Evolutionary conservation across 92 coral and sea anemone genomes (phyloP).

Genomic region (Hydrozoanthus gracilis): DNA sequence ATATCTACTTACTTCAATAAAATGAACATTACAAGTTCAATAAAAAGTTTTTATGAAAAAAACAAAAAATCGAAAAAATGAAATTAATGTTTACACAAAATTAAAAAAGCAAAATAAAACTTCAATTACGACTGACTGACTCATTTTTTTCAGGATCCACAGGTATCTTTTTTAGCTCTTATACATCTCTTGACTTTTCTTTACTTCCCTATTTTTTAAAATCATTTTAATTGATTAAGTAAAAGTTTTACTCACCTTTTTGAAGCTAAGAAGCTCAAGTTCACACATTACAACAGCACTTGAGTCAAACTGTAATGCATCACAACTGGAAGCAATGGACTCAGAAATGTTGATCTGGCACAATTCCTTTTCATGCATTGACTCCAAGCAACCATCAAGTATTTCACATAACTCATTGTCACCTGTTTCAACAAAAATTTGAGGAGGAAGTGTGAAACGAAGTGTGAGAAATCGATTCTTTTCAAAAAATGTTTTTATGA

Average conservation of each 20-base stretch:
- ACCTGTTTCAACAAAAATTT: conserved; percentile 35
- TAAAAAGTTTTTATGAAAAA: no score
- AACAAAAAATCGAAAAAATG: no score
- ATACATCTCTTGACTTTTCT: not conserved
- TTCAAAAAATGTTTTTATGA: not conserved
- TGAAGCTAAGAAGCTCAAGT: conserved; percentile 65
- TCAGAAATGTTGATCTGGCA: conserved; percentile 41
- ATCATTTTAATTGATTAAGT: not conserved
- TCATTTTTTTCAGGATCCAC: no score
- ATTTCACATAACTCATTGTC: conserved; percentile 72
- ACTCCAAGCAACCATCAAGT: conserved; percentile 70
- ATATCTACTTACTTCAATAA: no score
- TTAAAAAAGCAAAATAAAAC: no score
- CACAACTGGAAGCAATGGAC: not conserved
- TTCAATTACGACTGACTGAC: no score
- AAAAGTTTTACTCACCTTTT: conserved; percentile 29
- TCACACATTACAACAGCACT: conserved; percentile 45
- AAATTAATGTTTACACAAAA: no score
- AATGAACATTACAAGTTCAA: no score
- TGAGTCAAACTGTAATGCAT: conserved; percentile 29
- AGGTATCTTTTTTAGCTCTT: no score
- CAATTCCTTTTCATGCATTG: conserved; percentile 71
- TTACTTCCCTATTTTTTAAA: no score
- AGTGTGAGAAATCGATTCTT: no score
- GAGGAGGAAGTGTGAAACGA: not conserved